phyloP scores from a whole-genome alignment of 2,888 invertebrate genomes.

The Tachina grossa region DNA sequence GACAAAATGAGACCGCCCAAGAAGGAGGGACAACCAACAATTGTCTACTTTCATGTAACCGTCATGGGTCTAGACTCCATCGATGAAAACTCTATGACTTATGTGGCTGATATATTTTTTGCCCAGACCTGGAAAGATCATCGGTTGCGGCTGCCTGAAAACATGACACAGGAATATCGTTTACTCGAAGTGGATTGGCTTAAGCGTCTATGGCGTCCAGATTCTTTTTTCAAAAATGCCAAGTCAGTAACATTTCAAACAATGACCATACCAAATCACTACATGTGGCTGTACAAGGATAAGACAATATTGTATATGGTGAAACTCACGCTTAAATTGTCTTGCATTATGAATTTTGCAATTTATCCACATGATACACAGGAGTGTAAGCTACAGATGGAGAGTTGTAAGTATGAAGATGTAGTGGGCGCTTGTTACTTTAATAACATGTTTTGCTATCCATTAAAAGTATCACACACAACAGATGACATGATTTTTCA shows the following conservation, averaged over 20 bases:
- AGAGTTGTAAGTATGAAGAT: slow-evolving; percentile 90
- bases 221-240: slow-evolving; percentile 96
- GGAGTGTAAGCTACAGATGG: slow-evolving; percentile 96
- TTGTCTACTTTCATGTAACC: slow-evolving; percentile 95
- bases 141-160: slow-evolving; percentile 92
- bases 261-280: slow-evolving; percentile 97
- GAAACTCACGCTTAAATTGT: slow-evolving; percentile 93
- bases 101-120: slow-evolving; percentile 95
- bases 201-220: slow-evolving; percentile 96
- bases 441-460: neutral
- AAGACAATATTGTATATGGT: slow-evolving; percentile 92
- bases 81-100: slow-evolving; percentile 97
- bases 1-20: slow-evolving; percentile 97
- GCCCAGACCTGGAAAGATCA: slow-evolving; percentile 97
- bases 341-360: slow-evolving; percentile 97
- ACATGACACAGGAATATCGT: slow-evolving; percentile 96
- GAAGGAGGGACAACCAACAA: slow-evolving; percentile 93
- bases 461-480: slow-evolving; percentile 90
- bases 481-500: slow-evolving; percentile 94
- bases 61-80: slow-evolving; percentile 98
- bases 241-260: slow-evolving; percentile 97
- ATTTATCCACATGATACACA: slow-evolving; percentile 97
- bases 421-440: neutral
- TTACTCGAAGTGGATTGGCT: slow-evolving; percentile 94
- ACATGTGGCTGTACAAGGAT: slow-evolving; percentile 94